These are phyloP conservation scores for Zenarchopterus dispar DNA, from an alignment of 2,797 vertebrate species.

Conservation along the genomic window DNA sequence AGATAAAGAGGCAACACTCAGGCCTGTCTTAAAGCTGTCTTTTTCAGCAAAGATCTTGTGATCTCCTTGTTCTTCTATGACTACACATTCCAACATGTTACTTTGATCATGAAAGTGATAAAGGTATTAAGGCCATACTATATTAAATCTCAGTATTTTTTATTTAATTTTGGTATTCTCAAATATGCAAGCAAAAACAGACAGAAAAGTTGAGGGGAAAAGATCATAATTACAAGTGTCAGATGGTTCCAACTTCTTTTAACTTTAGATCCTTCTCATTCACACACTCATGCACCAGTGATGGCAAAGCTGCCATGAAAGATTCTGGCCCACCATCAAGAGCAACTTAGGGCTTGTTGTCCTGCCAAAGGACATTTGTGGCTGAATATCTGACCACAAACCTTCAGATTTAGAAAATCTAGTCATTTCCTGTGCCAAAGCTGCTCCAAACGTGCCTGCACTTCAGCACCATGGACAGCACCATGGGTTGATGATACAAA, in stretches of 20 bases:
- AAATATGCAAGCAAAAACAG: neutral
- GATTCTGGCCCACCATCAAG: neutral
- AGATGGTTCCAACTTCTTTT: neutral
- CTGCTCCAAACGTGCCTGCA: neutral
- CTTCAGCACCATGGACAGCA: neutral
- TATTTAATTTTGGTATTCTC: neutral
- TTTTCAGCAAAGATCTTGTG: constrained; percentile 3
- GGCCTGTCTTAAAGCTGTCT: neutral
- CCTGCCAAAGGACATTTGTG: neutral
- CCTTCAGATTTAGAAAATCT: neutral
- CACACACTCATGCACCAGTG: neutral
- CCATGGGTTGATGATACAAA: neutral
- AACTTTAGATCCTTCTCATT: neutral
- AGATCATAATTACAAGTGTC: too few relatives aligned
- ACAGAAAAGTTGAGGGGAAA: too few relatives aligned
- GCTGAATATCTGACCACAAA: neutral
- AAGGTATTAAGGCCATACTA: neutral
- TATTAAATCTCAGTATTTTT: neutral
- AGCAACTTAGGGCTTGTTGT: neutral
- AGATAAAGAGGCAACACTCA: neutral
- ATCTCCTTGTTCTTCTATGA: neutral
- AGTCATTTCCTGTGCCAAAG: neutral
- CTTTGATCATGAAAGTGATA: constrained; percentile 1
- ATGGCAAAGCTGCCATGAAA: neutral
- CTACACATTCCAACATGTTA: neutral